Evolutionary conservation across 2,888 invertebrate genomes (phyloP).

Genomic region (Drosophila longiperda): DNA sequence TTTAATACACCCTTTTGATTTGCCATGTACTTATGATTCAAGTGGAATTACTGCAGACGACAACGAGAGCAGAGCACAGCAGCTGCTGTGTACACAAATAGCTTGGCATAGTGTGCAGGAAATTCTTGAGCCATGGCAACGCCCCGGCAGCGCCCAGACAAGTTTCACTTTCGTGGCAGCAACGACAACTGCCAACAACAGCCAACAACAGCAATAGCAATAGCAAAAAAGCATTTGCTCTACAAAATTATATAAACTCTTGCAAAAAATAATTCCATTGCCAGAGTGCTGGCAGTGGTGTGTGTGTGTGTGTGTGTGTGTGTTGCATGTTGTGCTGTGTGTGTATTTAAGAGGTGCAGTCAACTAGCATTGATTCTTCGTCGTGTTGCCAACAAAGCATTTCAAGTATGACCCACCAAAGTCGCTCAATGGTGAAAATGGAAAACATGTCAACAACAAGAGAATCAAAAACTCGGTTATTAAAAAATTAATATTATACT

Average conservation of each 20-base stretch:
- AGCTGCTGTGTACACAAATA: conserved; percentile 30
- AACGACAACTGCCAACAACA: conserved; percentile 8
- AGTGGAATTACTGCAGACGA: conserved; percentile 16
- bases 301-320: conserved; percentile 19
- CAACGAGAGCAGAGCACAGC: conserved; percentile 21
- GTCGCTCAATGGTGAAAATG: conserved; percentile 47
- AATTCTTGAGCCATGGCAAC: conserved; percentile 75
- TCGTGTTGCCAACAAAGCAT: conserved; percentile 43
- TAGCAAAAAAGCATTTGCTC: conserved; percentile 55
- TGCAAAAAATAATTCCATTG: conserved; percentile 61
- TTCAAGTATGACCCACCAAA: conserved; percentile 51
- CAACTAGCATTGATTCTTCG: conserved; percentile 62
- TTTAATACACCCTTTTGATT: conserved; percentile 21
- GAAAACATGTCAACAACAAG: background rate
- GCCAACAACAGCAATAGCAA: conserved; percentile 9
- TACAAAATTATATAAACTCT: conserved; percentile 71
- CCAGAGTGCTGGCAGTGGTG: conserved; percentile 17
- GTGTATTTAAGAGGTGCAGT: conserved; percentile 69
- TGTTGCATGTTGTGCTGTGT: conserved; percentile 6
- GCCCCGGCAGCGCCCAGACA: conserved; percentile 63
- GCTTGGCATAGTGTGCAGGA: conserved; percentile 56
- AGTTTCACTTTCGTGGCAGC: conserved; percentile 68
- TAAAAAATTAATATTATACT: background rate
- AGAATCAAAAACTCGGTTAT: background rate
- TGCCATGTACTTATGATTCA: conserved; percentile 20